Base-by-base conservation (phyloP, 2,113 vertebrate genomes). In the Pseudopipra pipra region DNA sequence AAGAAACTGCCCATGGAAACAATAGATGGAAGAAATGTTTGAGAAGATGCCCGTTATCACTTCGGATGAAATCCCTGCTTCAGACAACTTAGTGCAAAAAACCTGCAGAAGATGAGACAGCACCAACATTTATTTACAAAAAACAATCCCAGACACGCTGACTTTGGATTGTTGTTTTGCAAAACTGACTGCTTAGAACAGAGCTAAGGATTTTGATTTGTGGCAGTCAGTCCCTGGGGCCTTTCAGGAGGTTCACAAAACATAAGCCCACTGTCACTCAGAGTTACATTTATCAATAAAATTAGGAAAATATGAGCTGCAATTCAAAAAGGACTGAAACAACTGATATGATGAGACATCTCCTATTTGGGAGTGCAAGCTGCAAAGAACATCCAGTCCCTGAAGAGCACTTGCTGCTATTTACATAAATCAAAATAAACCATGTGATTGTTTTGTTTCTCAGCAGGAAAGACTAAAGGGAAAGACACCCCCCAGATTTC, bases 1-100 rank as follows among this genome's bases (percentile, higher is more conserved):
- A 82, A 99, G 99, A 97, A 99, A 99, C 94, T 99, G 98, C 88
- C 98, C 98, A 1, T 99, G 99, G 98, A 99, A 99, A 94, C 98
- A 97, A 93, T 99, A 99, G 97, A 99, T 99, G 73, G 99, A 99
- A 92, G 99, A 99, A 96, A 99, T 99, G 97, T 99, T 99, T 71
- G 99, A 99, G 97, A 99, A 99, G 96, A 99, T 99, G 93, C 99
- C 99, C 2, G 98, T 99, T 95, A 98, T 99, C 88, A 99, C 99
- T 10, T 99, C 99, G 56, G 96, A 90, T 89, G 98, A 98, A 97
- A 99, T 98, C 65, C 98, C 98, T 56, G 99, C 98, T 93, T 98
- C 98, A 3, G 97, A 98, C 95, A 99, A 97, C 97, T 97, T 99
- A 91, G 99, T 99, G 98, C 98, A 99, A 98, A 99, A 99, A 92